Conservation (phyloP, 2,113 vertebrate species). For the Carlito syrichta region DNA sequence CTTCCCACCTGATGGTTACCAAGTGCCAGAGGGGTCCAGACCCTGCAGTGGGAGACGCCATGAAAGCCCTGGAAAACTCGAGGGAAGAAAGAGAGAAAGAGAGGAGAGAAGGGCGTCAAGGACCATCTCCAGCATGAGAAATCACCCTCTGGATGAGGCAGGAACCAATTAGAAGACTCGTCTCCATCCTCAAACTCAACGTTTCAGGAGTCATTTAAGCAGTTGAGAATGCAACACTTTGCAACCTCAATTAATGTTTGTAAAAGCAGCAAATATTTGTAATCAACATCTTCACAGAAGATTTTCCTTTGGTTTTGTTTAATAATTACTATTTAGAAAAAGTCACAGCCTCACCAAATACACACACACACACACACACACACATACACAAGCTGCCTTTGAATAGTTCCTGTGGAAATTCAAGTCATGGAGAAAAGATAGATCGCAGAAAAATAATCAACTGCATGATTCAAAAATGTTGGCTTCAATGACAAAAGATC, state of each 20-base stretch:
- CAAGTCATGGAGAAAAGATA: constrained; percentile 59
- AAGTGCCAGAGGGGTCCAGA: accelerated
- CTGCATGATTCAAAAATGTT: background rate
- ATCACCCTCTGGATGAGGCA: no score
- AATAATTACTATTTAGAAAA: constrained; percentile 69
- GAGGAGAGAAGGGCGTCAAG: accelerated
- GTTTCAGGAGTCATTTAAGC: background rate
- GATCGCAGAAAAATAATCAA: background rate
- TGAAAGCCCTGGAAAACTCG: accelerated
- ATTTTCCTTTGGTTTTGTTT: constrained; percentile 59
- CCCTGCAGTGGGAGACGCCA: accelerated
- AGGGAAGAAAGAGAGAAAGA: accelerated
- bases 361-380: no score
- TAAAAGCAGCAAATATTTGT: constrained; percentile 59
- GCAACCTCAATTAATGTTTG: constrained; percentile 34
- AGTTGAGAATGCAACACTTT: constrained; percentile 42
- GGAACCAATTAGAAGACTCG: background rate
- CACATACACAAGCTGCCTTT: background rate
- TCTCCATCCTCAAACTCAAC: accelerated
- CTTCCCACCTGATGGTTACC: background rate
- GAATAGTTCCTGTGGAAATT: constrained; percentile 57
- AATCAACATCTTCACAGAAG: constrained; percentile 57
- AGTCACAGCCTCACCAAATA: constrained; percentile 59
- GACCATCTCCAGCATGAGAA: accelerated
- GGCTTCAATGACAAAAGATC: background rate